A percentile compares a stretch with the other conserved stretches of the same genome.
Evolutionary conservation across 1,140 invertebrate genomes (phyloP).

Genomic region (Drosophila quadrilineata): DNA sequence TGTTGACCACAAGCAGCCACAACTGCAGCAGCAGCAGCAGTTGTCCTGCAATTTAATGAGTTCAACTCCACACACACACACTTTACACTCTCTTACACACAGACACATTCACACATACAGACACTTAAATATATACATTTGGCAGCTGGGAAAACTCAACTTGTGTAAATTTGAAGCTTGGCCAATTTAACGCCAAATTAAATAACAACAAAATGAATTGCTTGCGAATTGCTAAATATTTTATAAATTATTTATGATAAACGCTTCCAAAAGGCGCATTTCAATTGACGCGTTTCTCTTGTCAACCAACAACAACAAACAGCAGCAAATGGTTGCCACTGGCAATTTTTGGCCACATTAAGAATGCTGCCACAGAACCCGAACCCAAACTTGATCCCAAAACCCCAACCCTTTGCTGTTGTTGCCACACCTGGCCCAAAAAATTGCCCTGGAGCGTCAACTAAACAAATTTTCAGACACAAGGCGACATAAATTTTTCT

Average conservation of each 20-base stretch:
- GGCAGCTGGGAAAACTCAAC: neutral
- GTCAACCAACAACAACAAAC: neutral
- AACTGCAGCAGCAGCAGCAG: slow-evolving; percentile 29
- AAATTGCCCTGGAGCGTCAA: slow-evolving; percentile 54
- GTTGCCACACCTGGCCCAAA: slow-evolving; percentile 16
- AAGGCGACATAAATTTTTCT: slow-evolving; percentile 72
- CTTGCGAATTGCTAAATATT: slow-evolving; percentile 25
- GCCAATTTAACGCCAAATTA: slow-evolving; percentile 51
- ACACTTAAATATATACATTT: neutral
- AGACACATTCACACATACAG: neutral
- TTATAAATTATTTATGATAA: slow-evolving; percentile 72
- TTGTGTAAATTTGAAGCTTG: slow-evolving; percentile 7
- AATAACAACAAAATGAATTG: slow-evolving; percentile 34
- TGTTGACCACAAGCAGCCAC: slow-evolving; percentile 69
- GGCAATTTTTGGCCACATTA: slow-evolving; percentile 20
- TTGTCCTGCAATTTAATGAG: slow-evolving; percentile 62
- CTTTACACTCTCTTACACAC: slow-evolving; percentile 1
- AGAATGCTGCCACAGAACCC: no score
- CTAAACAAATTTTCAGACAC: slow-evolving; percentile 58
- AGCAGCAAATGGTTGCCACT: slow-evolving; percentile 6
- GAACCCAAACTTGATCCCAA: no score
- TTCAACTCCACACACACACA: slow-evolving; percentile 31
- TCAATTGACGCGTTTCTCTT: slow-evolving; percentile 33
- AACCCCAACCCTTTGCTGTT: slow-evolving; percentile 13
- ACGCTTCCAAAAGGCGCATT: slow-evolving; percentile 56